These are phyloP conservation scores for Haplotaxodon microlepis DNA, from an alignment of 2,113 vertebrate species.

Conservation along the genomic window DNA sequence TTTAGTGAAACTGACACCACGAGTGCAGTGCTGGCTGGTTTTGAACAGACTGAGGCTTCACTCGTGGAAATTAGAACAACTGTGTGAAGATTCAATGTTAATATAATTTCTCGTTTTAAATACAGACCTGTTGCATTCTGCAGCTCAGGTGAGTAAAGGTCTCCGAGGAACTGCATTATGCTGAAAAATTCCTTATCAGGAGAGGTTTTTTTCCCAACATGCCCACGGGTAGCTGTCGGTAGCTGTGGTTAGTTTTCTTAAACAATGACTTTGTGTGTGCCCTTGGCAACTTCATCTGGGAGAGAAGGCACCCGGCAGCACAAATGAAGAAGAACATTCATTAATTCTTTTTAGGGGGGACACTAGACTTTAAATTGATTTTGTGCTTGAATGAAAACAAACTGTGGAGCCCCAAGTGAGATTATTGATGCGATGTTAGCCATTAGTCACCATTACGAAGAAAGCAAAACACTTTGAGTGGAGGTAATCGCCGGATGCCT, in stretches of 20 bases:
- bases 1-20: background rate
- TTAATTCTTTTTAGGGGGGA: background rate
- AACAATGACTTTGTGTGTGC: background rate
- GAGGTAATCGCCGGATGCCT: background rate
- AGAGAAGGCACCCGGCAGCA: background rate
- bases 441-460: background rate
- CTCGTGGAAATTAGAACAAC: fast-evolving
- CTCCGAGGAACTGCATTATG: fast-evolving
- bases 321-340: background rate
- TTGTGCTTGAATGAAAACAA: background rate
- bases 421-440: background rate
- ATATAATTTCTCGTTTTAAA: background rate
- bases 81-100: background rate
- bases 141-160: background rate
- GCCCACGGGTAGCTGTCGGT: background rate
- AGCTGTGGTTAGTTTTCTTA: background rate
- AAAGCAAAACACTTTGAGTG: background rate
- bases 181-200: background rate
- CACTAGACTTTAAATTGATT: background rate
- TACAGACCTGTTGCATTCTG: background rate
- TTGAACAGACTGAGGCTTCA: fast-evolving
- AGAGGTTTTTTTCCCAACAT: background rate
- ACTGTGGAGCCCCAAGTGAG: background rate
- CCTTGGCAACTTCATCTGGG: background rate
- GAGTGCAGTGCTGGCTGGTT: background rate